Conservation (phyloP, 2,113 vertebrate species). For the Brachyhypopomus occidentalis region DNA sequence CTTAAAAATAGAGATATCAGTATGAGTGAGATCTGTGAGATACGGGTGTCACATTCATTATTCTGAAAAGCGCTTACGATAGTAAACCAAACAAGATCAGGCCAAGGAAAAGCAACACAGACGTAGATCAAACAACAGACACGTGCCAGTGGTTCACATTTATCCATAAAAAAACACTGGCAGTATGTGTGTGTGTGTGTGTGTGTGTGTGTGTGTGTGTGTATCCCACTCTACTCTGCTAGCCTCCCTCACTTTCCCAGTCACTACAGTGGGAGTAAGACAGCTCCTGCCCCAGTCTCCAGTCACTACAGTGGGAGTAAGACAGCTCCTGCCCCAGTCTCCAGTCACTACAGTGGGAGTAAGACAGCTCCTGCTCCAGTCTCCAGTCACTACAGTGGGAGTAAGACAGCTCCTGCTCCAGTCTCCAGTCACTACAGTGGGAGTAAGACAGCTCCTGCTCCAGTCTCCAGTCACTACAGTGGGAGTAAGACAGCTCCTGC, state of each 20-base stretch:
- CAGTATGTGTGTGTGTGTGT: conserved; percentile 14
- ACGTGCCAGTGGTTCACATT: background rate
- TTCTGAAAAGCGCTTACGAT: conserved; percentile 16
- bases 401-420: no score
- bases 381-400: no score
- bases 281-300: no score
- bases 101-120: background rate
- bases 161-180: conserved; percentile 6
- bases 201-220: conserved; percentile 23
- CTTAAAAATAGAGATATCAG: conserved; percentile 60
- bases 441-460: no score
- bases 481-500: no score
- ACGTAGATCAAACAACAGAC: background rate
- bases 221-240: background rate
- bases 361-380: no score
- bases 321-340: no score
- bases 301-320: no score
- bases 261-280: no score
- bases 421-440: no score
- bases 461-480: no score
- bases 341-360: no score
- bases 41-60: conserved; percentile 6
- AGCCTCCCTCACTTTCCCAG: conserved; percentile 30
- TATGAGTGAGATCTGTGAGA: background rate
- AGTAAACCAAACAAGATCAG: background rate